Conservation (phyloP, 2,888 invertebrate species). For the Coremacera marginata region DNA sequence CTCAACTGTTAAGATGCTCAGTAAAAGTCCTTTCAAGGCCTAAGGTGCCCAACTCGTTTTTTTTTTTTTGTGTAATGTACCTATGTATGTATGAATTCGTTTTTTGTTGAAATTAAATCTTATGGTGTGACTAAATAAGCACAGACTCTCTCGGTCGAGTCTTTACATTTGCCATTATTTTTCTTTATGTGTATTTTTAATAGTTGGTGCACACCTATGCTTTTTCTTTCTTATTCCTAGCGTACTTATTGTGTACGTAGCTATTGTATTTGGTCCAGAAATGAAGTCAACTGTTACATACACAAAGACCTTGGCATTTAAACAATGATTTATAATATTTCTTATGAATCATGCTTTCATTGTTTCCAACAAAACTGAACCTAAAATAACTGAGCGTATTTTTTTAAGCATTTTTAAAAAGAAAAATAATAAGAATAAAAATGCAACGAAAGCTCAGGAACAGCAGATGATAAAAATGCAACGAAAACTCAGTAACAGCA, state of each 20-base stretch:
- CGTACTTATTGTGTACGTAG: background rate
- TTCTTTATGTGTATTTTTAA: background rate
- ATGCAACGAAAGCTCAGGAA: too few relatives aligned
- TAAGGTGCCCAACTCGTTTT: too few relatives aligned
- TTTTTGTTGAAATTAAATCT: too few relatives aligned
- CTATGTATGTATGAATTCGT: too few relatives aligned
- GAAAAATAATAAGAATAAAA: background rate
- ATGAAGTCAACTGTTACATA: slow-evolving; percentile 21
- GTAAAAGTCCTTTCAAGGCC: too few relatives aligned
- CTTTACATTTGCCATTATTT: background rate
- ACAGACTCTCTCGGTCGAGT: too few relatives aligned
- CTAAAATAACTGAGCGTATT: background rate
- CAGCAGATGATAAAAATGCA: too few relatives aligned
- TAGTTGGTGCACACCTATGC: background rate
- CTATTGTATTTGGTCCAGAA: slow-evolving; percentile 18
- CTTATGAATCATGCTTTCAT: slow-evolving; percentile 37
- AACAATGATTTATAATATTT: slow-evolving; percentile 41
- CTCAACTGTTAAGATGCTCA: too few relatives aligned
- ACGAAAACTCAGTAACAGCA: too few relatives aligned
- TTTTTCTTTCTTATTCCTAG: background rate
- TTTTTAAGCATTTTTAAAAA: background rate
- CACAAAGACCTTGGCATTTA: slow-evolving; percentile 17
- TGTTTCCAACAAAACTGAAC: slow-evolving; percentile 8
- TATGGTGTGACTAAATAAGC: too few relatives aligned
- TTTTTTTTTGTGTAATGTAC: too few relatives aligned